Evolutionary conservation across 2,797 vertebrate species (phyloP).

Genomic region (Gallinago solitaria): DNA sequence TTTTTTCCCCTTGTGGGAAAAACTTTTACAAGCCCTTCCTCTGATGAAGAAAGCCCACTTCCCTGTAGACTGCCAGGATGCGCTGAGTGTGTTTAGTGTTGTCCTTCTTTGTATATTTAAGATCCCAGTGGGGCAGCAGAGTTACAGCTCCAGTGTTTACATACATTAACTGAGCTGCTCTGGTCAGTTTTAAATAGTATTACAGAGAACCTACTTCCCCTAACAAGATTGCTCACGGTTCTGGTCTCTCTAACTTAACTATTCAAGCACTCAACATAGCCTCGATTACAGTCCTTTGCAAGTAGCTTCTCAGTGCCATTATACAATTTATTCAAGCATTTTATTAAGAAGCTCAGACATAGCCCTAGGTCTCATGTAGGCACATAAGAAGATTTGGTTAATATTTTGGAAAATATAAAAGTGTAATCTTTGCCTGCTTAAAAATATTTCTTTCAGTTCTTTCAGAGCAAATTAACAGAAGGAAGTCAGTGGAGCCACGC

Average conservation of each 20-base stretch:
- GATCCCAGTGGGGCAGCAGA: neutral
- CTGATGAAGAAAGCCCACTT: neutral
- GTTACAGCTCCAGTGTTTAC: neutral
- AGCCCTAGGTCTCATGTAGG: constrained; percentile 48
- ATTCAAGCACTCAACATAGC: neutral
- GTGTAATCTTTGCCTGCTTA: constrained; percentile 43
- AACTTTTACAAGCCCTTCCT: neutral
- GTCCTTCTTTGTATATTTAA: neutral
- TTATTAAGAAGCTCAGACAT: constrained; percentile 59
- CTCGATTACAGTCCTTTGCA: neutral
- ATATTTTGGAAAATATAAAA: constrained; percentile 56
- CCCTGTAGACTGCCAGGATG: neutral
- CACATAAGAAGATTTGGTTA: constrained; percentile 63
- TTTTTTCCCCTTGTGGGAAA: neutral
- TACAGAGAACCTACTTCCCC: neutral
- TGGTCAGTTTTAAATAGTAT: neutral
- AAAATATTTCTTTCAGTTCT: constrained; percentile 17
- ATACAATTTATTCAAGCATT: constrained; percentile 34
- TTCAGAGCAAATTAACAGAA: constrained; percentile 25
- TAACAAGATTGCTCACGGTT: neutral
- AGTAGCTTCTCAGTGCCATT: neutral
- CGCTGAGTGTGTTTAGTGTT: neutral
- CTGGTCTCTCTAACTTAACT: constrained; percentile 15
- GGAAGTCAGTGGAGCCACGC: neutral
- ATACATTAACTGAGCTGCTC: neutral